Evolutionary conservation across 2,113 vertebrate genomes (phyloP).

Genomic region (Triplophysa siluroides): DNA sequence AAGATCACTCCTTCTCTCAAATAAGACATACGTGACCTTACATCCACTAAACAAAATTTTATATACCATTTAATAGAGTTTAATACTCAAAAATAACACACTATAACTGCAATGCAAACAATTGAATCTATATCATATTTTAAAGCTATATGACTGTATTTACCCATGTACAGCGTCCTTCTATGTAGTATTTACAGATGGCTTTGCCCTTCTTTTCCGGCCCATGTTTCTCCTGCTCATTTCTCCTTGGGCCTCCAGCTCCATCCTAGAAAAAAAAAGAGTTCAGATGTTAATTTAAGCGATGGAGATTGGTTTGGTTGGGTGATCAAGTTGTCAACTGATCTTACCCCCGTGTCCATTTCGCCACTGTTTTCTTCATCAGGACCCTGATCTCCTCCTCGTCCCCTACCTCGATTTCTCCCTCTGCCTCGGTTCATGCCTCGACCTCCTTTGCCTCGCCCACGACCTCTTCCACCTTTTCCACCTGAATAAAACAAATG

Average conservation of each 20-base stretch:
- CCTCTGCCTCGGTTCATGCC: slow-evolving; percentile 76
- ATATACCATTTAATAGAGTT: background rate
- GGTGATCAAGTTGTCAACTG: background rate
- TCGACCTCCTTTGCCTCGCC: slow-evolving; percentile 71
- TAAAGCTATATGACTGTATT: slow-evolving; percentile 47
- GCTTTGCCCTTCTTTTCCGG: slow-evolving; percentile 94
- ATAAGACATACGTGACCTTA: slow-evolving; percentile 2
- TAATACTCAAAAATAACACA: background rate
- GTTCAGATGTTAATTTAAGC: background rate
- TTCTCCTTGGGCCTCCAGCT: slow-evolving; percentile 74
- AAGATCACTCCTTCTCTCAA: background rate
- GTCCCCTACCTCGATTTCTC: slow-evolving; percentile 75
- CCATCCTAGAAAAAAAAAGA: slow-evolving; percentile 60
- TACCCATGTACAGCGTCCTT: slow-evolving; percentile 94
- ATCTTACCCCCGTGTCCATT: slow-evolving; percentile 84
- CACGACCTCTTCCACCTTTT: slow-evolving; percentile 75
- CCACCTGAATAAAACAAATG: slow-evolving; percentile 66
- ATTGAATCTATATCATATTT: background rate
- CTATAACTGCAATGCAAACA: background rate
- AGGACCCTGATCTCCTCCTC: slow-evolving; percentile 76
- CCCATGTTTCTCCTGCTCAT: slow-evolving; percentile 84
- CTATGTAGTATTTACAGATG: slow-evolving; percentile 97
- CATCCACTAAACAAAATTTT: background rate
- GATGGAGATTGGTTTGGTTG: background rate
- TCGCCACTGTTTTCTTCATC: slow-evolving; percentile 88